Conservation (phyloP, 2,888 invertebrate genomes). For the Caenorhabditis sp. region DNA sequence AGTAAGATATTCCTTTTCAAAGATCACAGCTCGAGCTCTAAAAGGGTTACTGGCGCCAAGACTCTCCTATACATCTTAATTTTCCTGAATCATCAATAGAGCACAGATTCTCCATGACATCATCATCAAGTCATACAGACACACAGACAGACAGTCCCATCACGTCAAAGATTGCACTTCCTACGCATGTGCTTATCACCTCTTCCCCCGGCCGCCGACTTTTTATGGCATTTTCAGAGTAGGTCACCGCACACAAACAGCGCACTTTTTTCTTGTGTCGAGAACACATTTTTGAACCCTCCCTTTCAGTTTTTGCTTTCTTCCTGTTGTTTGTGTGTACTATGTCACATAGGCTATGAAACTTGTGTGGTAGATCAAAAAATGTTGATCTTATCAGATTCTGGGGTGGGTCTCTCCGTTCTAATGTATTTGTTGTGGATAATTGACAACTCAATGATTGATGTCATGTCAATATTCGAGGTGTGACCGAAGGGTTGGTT, state of each 20-base stretch:
- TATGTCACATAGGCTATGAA: neutral
- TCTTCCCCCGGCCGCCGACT: neutral
- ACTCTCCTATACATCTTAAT: too few relatives aligned
- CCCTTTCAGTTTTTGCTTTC: neutral
- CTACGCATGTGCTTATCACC: neutral
- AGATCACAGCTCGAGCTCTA: too few relatives aligned
- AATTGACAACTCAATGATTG: too few relatives aligned
- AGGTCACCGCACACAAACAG: neutral
- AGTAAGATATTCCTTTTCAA: too few relatives aligned
- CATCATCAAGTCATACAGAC: neutral
- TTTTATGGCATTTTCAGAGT: neutral
- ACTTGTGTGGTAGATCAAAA: too few relatives aligned
- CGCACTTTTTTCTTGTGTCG: neutral
- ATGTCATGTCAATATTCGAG: too few relatives aligned
- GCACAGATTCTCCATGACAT: neutral
- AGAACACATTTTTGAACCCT: neutral
- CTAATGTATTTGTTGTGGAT: too few relatives aligned
- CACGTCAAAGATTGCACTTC: neutral
- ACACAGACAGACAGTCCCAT: neutral
- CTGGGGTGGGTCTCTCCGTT: too few relatives aligned
- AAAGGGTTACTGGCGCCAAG: too few relatives aligned
- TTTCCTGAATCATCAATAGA: neutral
- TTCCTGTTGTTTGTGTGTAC: slow-evolving; percentile 2
- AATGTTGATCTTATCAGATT: too few relatives aligned
- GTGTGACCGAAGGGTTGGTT: too few relatives aligned